phyloP scores from a whole-genome alignment of 2,888 invertebrate genomes.

The Lasioglossum oenotherae region DNA sequence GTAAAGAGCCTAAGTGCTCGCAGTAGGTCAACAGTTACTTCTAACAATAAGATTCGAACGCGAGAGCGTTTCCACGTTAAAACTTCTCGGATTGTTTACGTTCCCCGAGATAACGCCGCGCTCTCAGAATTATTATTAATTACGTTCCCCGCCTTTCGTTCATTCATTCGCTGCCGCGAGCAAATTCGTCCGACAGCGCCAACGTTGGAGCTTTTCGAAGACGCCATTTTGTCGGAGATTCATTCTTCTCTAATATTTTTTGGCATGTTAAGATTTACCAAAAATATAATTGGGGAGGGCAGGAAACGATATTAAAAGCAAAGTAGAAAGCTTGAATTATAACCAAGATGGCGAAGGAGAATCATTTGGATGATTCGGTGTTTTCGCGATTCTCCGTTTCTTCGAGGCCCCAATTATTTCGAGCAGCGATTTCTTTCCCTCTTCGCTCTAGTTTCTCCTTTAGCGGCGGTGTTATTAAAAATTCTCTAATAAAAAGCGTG shows the following conservation, averaged over 20 bases:
- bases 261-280: too few species aligned
- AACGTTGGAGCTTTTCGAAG: too few species aligned
- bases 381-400: not conserved
- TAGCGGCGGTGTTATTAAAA: not conserved
- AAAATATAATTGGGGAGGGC: too few species aligned
- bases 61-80: constrained; percentile 29
- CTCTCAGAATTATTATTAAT: not conserved
- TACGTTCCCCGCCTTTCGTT: not conserved
- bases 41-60: constrained; percentile 47
- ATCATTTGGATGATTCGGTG: not conserved
- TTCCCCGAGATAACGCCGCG: constrained; percentile 8
- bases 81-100: constrained; percentile 30
- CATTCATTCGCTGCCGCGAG: not conserved
- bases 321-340: not conserved
- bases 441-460: not conserved
- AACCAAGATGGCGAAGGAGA: not conserved
- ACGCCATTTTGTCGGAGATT: too few species aligned
- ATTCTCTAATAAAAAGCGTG: constrained; percentile 7
- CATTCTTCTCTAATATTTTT: too few species aligned
- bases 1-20: constrained; percentile 71
- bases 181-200: not conserved
- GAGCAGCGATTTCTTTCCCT: not conserved
- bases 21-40: constrained; percentile 39
- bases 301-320: too few species aligned
- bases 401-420: not conserved